Evolutionary conservation across 2,888 invertebrate species (phyloP).

Genomic region (Hydriomena furcata): DNA sequence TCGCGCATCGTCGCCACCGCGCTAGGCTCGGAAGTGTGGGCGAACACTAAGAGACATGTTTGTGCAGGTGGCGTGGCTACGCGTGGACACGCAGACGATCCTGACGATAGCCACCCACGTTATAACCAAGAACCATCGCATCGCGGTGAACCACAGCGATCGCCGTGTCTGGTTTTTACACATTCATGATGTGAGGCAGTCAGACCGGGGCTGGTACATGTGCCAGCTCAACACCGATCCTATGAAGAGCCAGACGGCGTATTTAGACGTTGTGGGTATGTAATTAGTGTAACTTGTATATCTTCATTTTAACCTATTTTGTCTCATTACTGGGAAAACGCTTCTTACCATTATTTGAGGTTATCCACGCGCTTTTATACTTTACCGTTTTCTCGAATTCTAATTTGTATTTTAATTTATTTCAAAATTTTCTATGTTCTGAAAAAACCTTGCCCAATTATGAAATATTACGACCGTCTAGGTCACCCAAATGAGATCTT

Average conservation of each 20-base stretch:
- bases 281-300: neutral
- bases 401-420: neutral
- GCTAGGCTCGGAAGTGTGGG: no score
- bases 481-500: constrained; percentile 9
- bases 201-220: constrained; percentile 96
- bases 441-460: neutral
- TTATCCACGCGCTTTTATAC: no score
- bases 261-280: constrained; percentile 94
- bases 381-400: neutral
- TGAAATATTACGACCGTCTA: constrained; percentile 15
- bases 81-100: constrained; percentile 96
- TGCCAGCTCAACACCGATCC: constrained; percentile 97
- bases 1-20: no score
- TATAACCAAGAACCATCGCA: constrained; percentile 95
- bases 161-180: constrained; percentile 94
- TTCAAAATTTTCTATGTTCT: neutral
- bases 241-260: constrained; percentile 95
- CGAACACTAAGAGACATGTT: no score
- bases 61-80: constrained; percentile 92
- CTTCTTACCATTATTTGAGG: no score
- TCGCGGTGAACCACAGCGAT: constrained; percentile 93
- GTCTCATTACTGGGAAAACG: no score
- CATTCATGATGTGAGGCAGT: constrained; percentile 92
- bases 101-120: constrained; percentile 95
- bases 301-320: no score